These are phyloP conservation scores for Catostomus latipinnis DNA, from an alignment of 2,797 vertebrate species.

Conservation along the genomic window DNA sequence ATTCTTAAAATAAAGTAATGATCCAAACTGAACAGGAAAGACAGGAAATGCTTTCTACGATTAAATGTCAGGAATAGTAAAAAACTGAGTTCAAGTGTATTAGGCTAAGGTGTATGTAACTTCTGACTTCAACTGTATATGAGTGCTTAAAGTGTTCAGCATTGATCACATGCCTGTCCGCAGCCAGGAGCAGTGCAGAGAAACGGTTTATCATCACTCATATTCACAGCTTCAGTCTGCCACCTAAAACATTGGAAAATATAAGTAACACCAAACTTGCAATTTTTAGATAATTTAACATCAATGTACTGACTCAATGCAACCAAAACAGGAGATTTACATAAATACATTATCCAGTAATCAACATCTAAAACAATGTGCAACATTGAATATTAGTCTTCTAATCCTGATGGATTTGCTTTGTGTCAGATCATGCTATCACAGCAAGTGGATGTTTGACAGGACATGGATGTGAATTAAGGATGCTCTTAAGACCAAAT, in stretches of 20 bases:
- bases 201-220: conserved; percentile 99
- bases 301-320: neutral
- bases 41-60: too few relatives aligned
- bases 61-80: too few relatives aligned
- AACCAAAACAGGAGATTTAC: neutral
- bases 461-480: neutral
- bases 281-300: neutral
- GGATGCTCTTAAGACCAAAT: too few relatives aligned
- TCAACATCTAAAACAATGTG: neutral
- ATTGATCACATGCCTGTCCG: conserved; percentile 88
- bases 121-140: too few relatives aligned
- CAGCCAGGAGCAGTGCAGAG: conserved; percentile 99
- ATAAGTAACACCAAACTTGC: neutral
- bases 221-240: conserved; percentile 93
- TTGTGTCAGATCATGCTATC: neutral
- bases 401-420: too few relatives aligned
- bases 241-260: conserved; percentile 72
- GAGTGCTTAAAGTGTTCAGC: neutral
- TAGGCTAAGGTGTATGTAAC: too few relatives aligned
- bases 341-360: neutral
- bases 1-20: too few relatives aligned
- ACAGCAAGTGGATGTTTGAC: neutral
- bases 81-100: too few relatives aligned
- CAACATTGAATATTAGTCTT: neutral
- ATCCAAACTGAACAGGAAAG: too few relatives aligned